Conservation (phyloP, 2,113 vertebrate genomes). For the crab-eating macaque (Macaca fascicularis) region T2T-MFA8v1.1 NC_088377.1:98983501-98984000, state of each 20-base stretch:
- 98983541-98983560: slow-evolving; percentile 9
- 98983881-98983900: neutral
- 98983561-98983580: neutral
- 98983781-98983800: neutral
- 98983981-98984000: neutral
- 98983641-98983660: neutral
- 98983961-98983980: neutral
- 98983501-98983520: neutral
- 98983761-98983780: neutral
- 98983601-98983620: slow-evolving; percentile 5
- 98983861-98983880: neutral
- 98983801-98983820: neutral
- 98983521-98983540: slow-evolving; percentile 40
- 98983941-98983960: neutral
- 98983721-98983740: slow-evolving; percentile 46
- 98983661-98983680: neutral
- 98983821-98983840: neutral
- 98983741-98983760: neutral
- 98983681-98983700: neutral
- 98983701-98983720: neutral
- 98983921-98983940: neutral
- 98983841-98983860: neutral
- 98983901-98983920: neutral
- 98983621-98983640: slow-evolving; percentile 12
- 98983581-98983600: neutral